A percentile compares a stretch with the other conserved stretches of the same genome.
Conservation (phyloP, 2,113 vertebrate genomes). For the human region GRCh38 chr7:155182001-155182500, state of each 20-base stretch:
- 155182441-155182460: too few species aligned
- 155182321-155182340: too few species aligned
- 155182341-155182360: rapidly evolving
- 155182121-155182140: too few species aligned
- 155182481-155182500: rapidly evolving
- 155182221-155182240: neutral
- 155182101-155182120: neutral
- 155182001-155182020: too few species aligned
- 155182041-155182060: too few species aligned
- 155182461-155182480: rapidly evolving
- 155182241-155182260: neutral
- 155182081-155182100: too few species aligned
- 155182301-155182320: too few species aligned
- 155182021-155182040: too few species aligned
- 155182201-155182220: neutral
- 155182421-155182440: too few species aligned
- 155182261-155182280: rapidly evolving
- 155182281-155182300: neutral
- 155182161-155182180: neutral
- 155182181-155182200: rapidly evolving
- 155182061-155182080: too few species aligned
- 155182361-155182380: neutral
- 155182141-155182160: too few species aligned
- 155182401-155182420: rapidly evolving
- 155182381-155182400: neutral